These are phyloP conservation scores for Psilopogon haemacephalus DNA, from an alignment of 2,113 vertebrate genomes.

Conservation along the genomic window DNA sequence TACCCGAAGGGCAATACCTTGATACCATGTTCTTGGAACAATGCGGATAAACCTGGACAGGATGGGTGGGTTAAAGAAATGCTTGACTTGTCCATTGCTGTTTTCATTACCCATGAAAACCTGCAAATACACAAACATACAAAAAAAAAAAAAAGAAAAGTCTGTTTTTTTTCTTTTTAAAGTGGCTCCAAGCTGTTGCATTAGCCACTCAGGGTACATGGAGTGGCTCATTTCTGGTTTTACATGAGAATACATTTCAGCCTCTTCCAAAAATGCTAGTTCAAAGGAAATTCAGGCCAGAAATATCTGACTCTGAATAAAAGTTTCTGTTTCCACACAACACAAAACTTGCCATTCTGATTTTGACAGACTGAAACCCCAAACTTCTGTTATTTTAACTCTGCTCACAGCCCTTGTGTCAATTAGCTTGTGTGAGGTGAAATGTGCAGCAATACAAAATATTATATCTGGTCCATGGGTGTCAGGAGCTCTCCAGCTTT, in stretches of 20 bases:
- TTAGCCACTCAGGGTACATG: background rate
- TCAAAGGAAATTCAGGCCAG: background rate
- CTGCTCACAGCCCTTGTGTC: background rate
- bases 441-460: background rate
- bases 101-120: slow-evolving; percentile 85
- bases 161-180: background rate
- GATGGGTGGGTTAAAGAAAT: slow-evolving; percentile 90
- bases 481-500: background rate
- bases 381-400: background rate
- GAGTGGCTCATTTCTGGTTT: background rate
- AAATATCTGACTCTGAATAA: background rate
- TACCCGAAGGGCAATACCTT: slow-evolving; percentile 86
- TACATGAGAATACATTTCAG: background rate
- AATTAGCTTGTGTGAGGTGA: background rate
- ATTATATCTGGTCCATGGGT: background rate
- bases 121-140: slow-evolving; percentile 73
- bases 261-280: background rate
- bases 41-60: slow-evolving; percentile 89
- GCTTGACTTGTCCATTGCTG: slow-evolving; percentile 77
- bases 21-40: slow-evolving; percentile 85
- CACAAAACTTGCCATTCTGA: background rate
- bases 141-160: rapidly evolving
- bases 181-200: background rate
- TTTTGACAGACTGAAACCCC: background rate
- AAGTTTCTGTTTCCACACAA: background rate